Percentiles rank a stretch among this genome's conserved stretches.
These are phyloP conservation scores for Aphodius granarius DNA, from an alignment of 2,888 invertebrate species.

Conservation along the genomic window DNA sequence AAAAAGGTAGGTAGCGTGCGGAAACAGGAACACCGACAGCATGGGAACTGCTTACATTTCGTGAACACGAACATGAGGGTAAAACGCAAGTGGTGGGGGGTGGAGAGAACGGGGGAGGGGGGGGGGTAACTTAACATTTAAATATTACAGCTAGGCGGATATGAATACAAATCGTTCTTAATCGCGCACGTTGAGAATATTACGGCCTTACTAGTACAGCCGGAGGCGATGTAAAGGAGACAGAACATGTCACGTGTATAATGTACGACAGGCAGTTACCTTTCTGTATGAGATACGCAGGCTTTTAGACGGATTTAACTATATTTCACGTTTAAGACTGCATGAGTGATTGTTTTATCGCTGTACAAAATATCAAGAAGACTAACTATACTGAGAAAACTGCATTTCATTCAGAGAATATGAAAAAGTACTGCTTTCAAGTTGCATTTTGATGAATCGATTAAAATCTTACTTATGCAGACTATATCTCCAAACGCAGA, in stretches of 20 bases:
- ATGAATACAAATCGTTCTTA: constrained; percentile 25
- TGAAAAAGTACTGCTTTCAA: no score
- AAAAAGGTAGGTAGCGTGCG: no score
- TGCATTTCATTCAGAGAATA: no score
- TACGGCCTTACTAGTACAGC: not conserved
- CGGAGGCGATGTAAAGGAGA: constrained; percentile 2
- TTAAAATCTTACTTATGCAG: no score
- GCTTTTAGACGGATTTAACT: no score
- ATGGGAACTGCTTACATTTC: not conserved
- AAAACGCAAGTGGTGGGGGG: not conserved
- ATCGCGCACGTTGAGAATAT: constrained; percentile 16
- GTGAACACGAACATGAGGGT: not conserved
- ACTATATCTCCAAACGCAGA: no score
- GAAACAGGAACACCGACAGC: not conserved
- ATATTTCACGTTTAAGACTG: no score
- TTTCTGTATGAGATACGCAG: not conserved
- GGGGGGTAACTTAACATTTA: constrained; percentile 11
- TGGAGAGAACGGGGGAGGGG: not conserved
- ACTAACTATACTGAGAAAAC: no score
- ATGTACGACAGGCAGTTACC: not conserved
- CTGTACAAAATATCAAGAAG: no score
- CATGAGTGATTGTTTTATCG: no score
- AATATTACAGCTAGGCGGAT: constrained; percentile 14
- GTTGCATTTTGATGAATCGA: no score
- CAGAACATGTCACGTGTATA: not conserved